These are phyloP conservation scores for Hippasteria phrygiana DNA, from an alignment of 53 echinoderm and acorn worm species.

Conservation along the genomic window DNA sequence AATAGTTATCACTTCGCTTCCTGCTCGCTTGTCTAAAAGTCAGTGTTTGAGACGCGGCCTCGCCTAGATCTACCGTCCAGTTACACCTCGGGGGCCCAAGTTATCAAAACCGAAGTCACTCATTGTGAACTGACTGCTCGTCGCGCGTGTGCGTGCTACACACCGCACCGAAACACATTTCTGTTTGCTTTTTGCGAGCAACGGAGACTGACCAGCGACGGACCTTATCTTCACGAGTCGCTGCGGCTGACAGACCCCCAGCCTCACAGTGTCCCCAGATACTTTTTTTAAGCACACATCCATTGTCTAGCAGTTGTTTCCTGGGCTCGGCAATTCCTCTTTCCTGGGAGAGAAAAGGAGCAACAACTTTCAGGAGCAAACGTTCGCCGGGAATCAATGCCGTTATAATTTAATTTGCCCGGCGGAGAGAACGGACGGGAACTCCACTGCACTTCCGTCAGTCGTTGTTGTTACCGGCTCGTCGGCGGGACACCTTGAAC, in stretches of 20 bases:
- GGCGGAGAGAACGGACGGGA: neutral
- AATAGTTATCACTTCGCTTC: slow-evolving; percentile 66
- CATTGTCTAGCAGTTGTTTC: neutral
- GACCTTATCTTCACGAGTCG: slow-evolving; percentile 65
- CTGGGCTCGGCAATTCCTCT: neutral
- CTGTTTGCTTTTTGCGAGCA: slow-evolving; percentile 55
- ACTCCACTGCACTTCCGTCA: neutral
- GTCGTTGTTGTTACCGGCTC: neutral
- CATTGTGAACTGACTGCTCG: slow-evolving; percentile 16
- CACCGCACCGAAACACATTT: slow-evolving; percentile 18
- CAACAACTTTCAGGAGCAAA: too few species aligned
- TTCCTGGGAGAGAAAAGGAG: too few species aligned
- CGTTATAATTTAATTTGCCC: slow-evolving; percentile 16
- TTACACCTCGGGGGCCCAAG: slow-evolving; percentile 14
- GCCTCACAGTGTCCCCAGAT: neutral
- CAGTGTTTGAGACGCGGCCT: neutral
- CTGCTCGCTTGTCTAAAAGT: slow-evolving; percentile 40
- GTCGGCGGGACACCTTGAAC: slow-evolving; percentile 37
- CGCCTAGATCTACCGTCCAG: too few species aligned
- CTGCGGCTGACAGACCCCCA: slow-evolving; percentile 36
- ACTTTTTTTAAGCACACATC: slow-evolving; percentile 38
- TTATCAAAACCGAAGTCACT: slow-evolving; percentile 30
- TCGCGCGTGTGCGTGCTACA: neutral
- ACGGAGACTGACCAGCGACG: slow-evolving; percentile 45
- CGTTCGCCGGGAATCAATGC: slow-evolving; percentile 2